Conservation (phyloP, 1,140 invertebrate genomes). For the Drosophila paulistorum region DNA sequence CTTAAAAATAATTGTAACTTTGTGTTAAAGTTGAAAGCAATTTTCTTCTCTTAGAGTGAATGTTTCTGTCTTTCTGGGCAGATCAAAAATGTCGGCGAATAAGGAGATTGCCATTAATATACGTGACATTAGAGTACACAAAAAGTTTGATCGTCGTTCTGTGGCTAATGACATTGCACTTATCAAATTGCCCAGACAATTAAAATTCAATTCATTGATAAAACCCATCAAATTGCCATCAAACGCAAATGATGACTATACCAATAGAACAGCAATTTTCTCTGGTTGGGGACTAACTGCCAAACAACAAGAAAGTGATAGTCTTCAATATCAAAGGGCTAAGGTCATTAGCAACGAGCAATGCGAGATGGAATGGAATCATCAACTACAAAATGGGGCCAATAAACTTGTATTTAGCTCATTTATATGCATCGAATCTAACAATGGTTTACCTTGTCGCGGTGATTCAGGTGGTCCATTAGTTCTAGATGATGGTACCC, state of each 20-base stretch:
- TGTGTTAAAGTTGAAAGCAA: no score
- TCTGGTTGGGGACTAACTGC: constrained; percentile 56
- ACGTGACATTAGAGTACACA: constrained; percentile 35
- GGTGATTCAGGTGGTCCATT: constrained; percentile 62
- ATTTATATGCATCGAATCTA: constrained; percentile 52
- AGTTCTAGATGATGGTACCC: constrained; percentile 38
- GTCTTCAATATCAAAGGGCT: constrained; percentile 39
- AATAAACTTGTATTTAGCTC: constrained; percentile 30
- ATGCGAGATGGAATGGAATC: constrained; percentile 52
- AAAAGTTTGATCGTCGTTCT: constrained; percentile 19
- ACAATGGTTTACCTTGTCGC: constrained; percentile 44
- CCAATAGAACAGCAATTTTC: constrained; percentile 11
- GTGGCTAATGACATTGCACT: constrained; percentile 49
- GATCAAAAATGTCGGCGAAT: neutral
- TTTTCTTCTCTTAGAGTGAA: constrained; percentile 12
- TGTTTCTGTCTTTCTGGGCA: constrained; percentile 36
- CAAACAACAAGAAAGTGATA: neutral
- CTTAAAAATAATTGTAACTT: neutral
- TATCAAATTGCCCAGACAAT: constrained; percentile 31
- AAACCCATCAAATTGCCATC: constrained; percentile 35
- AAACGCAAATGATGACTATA: neutral
- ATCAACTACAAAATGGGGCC: constrained; percentile 7
- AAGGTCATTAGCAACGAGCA: constrained; percentile 44
- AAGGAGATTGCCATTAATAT: constrained; percentile 11
- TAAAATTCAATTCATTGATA: constrained; percentile 22